phyloP scores from a whole-genome alignment of 2,797 vertebrate genomes.

The Micromesistius poutassou region DNA sequence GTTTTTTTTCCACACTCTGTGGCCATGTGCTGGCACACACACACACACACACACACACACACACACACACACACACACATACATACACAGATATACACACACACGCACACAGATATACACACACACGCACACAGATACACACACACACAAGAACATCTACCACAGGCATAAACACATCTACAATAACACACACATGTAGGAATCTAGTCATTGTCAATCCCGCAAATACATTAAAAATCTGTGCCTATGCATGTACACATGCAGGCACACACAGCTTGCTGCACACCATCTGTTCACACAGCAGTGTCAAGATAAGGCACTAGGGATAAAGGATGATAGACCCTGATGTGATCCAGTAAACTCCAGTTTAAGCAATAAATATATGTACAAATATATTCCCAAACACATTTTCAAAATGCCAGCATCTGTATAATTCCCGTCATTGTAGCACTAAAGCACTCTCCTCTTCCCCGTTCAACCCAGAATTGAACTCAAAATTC shows the following conservation, averaged over 20 bases:
- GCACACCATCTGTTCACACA: not conserved
- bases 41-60: conserved; percentile 1
- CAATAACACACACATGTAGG: not conserved
- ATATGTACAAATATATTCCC: not conserved
- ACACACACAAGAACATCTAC: too few species aligned
- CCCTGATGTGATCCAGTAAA: not conserved
- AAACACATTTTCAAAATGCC: not conserved
- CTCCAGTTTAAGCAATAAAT: not conserved
- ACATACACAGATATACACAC: not conserved
- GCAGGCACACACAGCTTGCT: not conserved
- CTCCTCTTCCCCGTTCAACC: not conserved
- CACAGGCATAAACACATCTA: not conserved
- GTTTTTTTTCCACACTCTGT: not conserved
- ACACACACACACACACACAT: conserved; percentile 5
- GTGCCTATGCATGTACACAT: not conserved
- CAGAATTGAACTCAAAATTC: not conserved
- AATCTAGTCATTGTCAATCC: not conserved
- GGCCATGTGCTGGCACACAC: not conserved
- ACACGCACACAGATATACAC: not conserved
- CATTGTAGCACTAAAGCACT: not conserved
- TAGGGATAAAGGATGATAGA: not conserved
- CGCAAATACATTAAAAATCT: not conserved
- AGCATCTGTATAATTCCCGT: not conserved
- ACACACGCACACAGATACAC: too few species aligned
- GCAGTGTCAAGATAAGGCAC: not conserved